phyloP scores from a whole-genome alignment of 2,888 invertebrate genomes.

The Sipha maydis region DNA sequence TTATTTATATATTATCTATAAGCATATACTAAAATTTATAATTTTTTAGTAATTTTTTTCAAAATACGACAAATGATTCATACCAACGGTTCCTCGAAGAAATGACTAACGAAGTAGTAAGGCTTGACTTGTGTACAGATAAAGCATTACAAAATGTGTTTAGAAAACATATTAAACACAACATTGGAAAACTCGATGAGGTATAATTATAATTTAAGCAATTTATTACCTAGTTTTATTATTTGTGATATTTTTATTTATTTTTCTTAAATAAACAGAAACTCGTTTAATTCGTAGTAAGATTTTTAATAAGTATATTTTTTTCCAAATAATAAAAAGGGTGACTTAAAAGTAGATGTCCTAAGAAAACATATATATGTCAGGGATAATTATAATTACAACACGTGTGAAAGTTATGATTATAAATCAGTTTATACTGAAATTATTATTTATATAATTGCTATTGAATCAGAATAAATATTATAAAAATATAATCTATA shows the following conservation, averaged over 20 bases:
- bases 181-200: conserved; percentile 52
- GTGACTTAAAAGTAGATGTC: background rate
- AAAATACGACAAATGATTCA: conserved; percentile 27
- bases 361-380: background rate
- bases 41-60: conserved; percentile 31
- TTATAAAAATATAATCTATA: too few relatives aligned
- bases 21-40: background rate
- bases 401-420: background rate
- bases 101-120: conserved; percentile 51
- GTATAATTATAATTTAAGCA: background rate
- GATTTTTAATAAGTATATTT: background rate
- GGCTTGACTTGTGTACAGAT: conserved; percentile 42
- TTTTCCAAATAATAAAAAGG: background rate
- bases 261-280: background rate
- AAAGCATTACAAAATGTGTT: conserved; percentile 49
- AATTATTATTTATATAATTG: background rate
- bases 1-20: background rate
- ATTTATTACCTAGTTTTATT: background rate
- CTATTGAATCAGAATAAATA: too few relatives aligned
- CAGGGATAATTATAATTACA: background rate
- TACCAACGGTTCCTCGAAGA: conserved; percentile 53
- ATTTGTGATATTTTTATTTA: background rate
- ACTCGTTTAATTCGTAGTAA: background rate
- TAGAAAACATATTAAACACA: conserved; percentile 53
- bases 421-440: background rate